These are phyloP conservation scores for Malaclemys terrapin DNA, from an alignment of 2,113 vertebrate genomes.

Conservation along the genomic window DNA sequence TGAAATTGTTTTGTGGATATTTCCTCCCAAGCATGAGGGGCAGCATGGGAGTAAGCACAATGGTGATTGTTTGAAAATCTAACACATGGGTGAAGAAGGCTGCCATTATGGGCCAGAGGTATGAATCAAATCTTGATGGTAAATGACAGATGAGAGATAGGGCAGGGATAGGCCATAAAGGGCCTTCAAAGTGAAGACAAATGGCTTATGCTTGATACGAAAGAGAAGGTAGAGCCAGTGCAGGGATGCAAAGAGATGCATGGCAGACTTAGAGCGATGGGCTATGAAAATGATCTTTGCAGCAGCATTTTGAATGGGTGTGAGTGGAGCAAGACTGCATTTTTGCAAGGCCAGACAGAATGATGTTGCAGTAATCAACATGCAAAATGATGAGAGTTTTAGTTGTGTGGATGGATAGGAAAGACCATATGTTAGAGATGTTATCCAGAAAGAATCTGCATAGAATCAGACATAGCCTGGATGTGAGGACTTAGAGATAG, in stretches of 20 bases:
- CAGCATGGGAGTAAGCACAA: background rate
- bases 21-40: background rate
- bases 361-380: background rate
- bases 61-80: accelerated
- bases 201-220: background rate
- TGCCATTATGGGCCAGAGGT: background rate
- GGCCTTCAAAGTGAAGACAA: background rate
- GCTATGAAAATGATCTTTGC: background rate
- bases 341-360: background rate
- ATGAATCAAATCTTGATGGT: background rate
- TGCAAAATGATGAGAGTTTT: background rate
- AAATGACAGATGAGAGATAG: background rate
- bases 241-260: background rate
- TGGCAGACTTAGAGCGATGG: background rate
- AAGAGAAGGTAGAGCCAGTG: background rate
- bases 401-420: background rate
- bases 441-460: background rate
- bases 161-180: background rate
- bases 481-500: background rate
- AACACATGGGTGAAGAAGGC: accelerated
- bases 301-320: background rate
- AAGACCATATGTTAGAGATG: background rate
- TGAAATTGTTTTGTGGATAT: background rate
- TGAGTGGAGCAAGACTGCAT: background rate
- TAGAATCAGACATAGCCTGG: background rate